Conservation (phyloP, 2,797 vertebrate genomes). For the Kryptopterus vitreolus region DNA sequence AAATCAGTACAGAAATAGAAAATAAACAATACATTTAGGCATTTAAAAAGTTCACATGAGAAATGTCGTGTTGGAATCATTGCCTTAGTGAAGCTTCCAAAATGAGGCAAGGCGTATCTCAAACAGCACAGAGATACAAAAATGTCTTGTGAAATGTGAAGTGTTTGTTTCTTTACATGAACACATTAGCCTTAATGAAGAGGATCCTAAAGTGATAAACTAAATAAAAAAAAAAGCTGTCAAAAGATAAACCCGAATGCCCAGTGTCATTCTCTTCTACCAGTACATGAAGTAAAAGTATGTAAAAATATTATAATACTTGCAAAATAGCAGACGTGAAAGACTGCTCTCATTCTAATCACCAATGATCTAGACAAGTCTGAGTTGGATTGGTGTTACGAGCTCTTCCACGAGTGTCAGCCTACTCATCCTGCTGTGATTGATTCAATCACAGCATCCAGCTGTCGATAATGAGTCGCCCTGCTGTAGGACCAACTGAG, state of each 20-base stretch:
- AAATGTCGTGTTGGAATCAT: neutral
- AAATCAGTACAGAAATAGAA: neutral
- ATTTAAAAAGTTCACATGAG: neutral
- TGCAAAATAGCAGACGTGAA: neutral
- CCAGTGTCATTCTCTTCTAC: neutral
- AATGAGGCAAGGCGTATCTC: neutral
- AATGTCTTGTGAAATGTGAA: neutral
- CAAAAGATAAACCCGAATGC: neutral
- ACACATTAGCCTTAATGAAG: neutral
- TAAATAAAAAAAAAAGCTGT: neutral
- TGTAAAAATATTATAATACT: neutral
- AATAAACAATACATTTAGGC: neutral
- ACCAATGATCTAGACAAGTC: conserved; percentile 18
- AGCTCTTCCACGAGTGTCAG: conserved; percentile 40
- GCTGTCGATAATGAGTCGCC: conserved; percentile 48
- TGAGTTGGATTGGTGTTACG: conserved; percentile 43
- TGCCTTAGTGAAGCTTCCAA: neutral
- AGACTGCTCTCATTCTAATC: neutral
- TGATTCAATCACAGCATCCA: conserved; percentile 45
- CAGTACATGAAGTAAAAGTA: neutral
- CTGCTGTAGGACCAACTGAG: conserved; percentile 7
- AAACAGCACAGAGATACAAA: neutral
- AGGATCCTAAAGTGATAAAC: neutral
- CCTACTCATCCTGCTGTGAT: conserved; percentile 41
- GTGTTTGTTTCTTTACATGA: too few species aligned